phyloP scores from a whole-genome alignment of 2,797 vertebrate species.

The Urophycis tenuis region DNA sequence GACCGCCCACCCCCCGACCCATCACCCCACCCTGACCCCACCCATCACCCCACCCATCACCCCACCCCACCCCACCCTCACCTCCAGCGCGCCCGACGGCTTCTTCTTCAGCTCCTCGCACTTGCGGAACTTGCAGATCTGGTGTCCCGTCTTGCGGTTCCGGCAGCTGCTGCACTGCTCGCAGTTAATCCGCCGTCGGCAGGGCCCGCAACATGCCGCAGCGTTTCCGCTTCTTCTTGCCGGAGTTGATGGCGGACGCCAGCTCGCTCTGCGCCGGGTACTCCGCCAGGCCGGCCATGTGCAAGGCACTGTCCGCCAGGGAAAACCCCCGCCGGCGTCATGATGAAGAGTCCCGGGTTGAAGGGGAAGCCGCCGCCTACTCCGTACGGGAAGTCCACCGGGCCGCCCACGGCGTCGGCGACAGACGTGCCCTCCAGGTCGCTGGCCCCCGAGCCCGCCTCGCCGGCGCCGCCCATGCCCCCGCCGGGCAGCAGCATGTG shows the following conservation, averaged over 20 bases:
- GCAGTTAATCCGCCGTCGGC: slow-evolving; percentile 96
- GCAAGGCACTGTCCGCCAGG: slow-evolving; percentile 94
- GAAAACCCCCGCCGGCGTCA: slow-evolving; percentile 97
- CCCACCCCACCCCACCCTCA: slow-evolving; percentile 62
- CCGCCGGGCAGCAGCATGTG: slow-evolving; percentile 83
- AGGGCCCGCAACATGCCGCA: slow-evolving; percentile 97
- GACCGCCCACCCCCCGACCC: not conserved
- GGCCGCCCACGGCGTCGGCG: slow-evolving; percentile 86
- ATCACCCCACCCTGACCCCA: not conserved
- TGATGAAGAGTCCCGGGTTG: slow-evolving; percentile 98
- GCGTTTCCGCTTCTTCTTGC: slow-evolving; percentile 98
- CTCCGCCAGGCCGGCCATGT: slow-evolving; percentile 96
- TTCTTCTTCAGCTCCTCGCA: slow-evolving; percentile 99
- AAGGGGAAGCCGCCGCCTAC: slow-evolving; percentile 90
- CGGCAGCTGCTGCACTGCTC: slow-evolving; percentile 99
- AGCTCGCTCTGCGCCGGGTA: slow-evolving; percentile 96
- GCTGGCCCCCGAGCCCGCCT: slow-evolving; percentile 77
- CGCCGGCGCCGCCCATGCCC: slow-evolving; percentile 69
- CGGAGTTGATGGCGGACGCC: slow-evolving; percentile 95
- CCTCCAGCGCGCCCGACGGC: slow-evolving; percentile 97
- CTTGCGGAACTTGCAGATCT: slow-evolving; percentile 99
- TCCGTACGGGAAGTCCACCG: slow-evolving; percentile 95
- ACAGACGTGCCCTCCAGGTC: slow-evolving; percentile 92
- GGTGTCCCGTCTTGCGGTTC: slow-evolving; percentile 98
- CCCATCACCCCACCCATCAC: not conserved